Evolutionary conservation across 2,888 invertebrate genomes (phyloP).

Genomic region (Tachina lurida): DNA sequence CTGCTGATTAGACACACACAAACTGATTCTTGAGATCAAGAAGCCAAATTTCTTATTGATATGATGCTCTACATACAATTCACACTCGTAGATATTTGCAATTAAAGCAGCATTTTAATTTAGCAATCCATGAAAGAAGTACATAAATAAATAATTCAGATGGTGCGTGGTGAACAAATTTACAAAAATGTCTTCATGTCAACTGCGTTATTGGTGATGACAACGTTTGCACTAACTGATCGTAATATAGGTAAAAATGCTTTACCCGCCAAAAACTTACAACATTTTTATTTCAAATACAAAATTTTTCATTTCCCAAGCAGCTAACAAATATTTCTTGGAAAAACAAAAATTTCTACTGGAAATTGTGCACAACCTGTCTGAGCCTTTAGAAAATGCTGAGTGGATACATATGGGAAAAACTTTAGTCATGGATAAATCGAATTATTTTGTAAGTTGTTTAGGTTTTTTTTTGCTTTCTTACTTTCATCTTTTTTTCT

Average conservation of each 20-base stretch:
- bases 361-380: slow-evolving; percentile 74
- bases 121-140: not conserved
- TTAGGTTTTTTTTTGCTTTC: not conserved
- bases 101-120: not conserved
- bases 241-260: slow-evolving; percentile 23
- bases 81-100: not conserved
- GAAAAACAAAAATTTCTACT: slow-evolving; percentile 74
- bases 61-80: not conserved
- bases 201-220: not conserved
- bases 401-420: slow-evolving; percentile 71
- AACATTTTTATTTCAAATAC: not conserved
- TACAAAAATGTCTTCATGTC: not conserved
- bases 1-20: slow-evolving; percentile 14
- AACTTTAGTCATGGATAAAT: slow-evolving; percentile 70
- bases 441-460: slow-evolving; percentile 34
- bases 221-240: not conserved
- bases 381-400: slow-evolving; percentile 71
- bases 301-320: not conserved
- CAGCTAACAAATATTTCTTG: slow-evolving; percentile 74
- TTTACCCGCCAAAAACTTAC: not conserved
- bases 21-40: slow-evolving; percentile 1
- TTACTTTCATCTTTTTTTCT: not conserved
- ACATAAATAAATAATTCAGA: not conserved
- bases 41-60: slow-evolving; percentile 5
- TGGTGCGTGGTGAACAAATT: not conserved